Evolutionary conservation across 2,888 invertebrate species (phyloP).

Genomic region (Mimumesa dahlbomi): DNA sequence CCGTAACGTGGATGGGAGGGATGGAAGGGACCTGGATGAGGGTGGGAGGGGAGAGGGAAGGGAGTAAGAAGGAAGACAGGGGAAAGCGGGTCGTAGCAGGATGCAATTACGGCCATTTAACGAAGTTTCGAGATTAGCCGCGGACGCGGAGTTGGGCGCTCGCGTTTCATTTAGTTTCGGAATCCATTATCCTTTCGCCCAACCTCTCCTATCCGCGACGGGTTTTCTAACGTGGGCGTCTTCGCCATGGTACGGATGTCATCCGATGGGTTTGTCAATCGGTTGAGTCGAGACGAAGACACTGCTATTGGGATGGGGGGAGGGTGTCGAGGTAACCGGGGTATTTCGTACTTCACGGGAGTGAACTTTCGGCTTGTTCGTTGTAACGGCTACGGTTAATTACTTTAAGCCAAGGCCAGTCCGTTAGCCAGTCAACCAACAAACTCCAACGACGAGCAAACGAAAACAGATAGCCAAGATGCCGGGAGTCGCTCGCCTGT

Average conservation of each 20-base stretch:
- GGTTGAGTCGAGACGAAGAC: slow-evolving; percentile 23
- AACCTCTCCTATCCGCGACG: slow-evolving; percentile 1
- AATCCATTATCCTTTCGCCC: slow-evolving; percentile 74
- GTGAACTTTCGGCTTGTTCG: slow-evolving; percentile 53
- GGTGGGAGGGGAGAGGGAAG: background rate
- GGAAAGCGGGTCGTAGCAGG: slow-evolving; percentile 61
- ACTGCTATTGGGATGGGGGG: too few relatives aligned
- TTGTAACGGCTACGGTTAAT: slow-evolving; percentile 55
- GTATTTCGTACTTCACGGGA: slow-evolving; percentile 17
- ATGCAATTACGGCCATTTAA: slow-evolving; percentile 77
- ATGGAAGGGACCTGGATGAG: background rate
- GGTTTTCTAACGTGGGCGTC: slow-evolving; percentile 13
- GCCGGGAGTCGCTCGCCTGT: background rate
- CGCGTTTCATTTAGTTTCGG: slow-evolving; percentile 76
- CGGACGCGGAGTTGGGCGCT: slow-evolving; percentile 65
- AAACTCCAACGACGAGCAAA: too few relatives aligned
- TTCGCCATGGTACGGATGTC: slow-evolving; percentile 41
- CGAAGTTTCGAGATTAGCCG: slow-evolving; percentile 77
- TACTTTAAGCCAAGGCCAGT: slow-evolving; percentile 57
- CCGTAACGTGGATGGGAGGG: too few relatives aligned
- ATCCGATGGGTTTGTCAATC: slow-evolving; percentile 44
- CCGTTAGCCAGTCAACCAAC: slow-evolving; percentile 30
- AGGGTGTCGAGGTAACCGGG: slow-evolving; percentile 15
- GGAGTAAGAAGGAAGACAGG: slow-evolving; percentile 47
- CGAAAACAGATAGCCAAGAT: too few relatives aligned